Evolutionary conservation across 2,888 invertebrate genomes (phyloP).

Genomic region (Parnassius orleans): DNA sequence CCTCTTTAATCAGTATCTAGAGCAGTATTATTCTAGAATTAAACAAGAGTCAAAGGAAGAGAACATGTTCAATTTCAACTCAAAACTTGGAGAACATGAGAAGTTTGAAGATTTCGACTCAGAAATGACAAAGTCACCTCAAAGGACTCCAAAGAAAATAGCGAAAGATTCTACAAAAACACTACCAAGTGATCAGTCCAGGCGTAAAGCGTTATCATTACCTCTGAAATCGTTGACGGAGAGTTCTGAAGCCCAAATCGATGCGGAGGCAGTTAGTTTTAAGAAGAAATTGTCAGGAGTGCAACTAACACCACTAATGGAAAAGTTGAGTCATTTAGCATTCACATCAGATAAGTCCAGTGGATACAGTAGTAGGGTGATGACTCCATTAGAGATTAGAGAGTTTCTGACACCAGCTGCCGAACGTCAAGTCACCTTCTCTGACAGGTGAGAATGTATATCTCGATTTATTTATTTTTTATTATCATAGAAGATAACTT

Average conservation of each 20-base stretch:
- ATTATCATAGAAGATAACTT: no score
- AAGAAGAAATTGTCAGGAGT: constrained; percentile 83
- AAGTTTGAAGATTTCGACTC: constrained; percentile 77
- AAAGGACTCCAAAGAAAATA: constrained; percentile 67
- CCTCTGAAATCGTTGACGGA: constrained; percentile 86
- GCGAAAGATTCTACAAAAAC: constrained; percentile 58
- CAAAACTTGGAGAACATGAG: constrained; percentile 61
- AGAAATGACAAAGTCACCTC: constrained; percentile 65
- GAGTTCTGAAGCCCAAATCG: constrained; percentile 60
- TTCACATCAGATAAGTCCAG: constrained; percentile 83
- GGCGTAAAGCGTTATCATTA: constrained; percentile 83
- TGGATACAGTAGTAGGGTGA: constrained; percentile 85
- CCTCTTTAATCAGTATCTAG: constrained; percentile 85
- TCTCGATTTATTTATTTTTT: no score
- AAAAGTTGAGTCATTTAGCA: constrained; percentile 88
- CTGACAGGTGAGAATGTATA: constrained; percentile 50
- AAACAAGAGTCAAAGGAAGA: constrained; percentile 70
- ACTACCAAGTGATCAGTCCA: constrained; percentile 59
- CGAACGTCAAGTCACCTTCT: constrained; percentile 63
- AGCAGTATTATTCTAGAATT: constrained; percentile 83
- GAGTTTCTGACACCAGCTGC: constrained; percentile 67
- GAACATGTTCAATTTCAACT: constrained; percentile 66
- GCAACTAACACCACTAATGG: constrained; percentile 90
- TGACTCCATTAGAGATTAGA: constrained; percentile 80
- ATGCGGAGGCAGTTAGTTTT: constrained; percentile 59